Percentiles rank a stretch among this genome's conserved stretches.
Conservation (phyloP, 1,140 invertebrate species). For the Oncopeltus fasciatus region DNA sequence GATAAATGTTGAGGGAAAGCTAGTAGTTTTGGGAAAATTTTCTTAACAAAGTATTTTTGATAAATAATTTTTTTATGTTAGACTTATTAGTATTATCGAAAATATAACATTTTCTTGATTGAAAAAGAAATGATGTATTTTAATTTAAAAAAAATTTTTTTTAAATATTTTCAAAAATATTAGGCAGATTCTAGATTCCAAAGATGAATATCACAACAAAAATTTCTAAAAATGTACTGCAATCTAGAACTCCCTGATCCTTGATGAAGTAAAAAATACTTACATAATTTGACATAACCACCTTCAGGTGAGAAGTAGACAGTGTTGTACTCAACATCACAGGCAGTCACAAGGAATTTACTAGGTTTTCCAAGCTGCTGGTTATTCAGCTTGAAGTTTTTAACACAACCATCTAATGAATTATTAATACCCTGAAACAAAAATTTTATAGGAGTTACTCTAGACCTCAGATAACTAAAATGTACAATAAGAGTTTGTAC, state of each 20-base stretch:
- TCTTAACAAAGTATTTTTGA: no score
- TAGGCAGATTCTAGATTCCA: neutral
- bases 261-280: slow-evolving; percentile 25
- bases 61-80: no score
- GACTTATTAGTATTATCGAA: no score
- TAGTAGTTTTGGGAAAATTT: no score
- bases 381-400: slow-evolving; percentile 59
- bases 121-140: no score
- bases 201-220: neutral
- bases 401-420: slow-evolving; percentile 77
- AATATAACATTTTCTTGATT: no score
- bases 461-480: no score
- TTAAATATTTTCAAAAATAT: neutral
- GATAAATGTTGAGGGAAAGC: no score
- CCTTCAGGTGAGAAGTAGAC: slow-evolving; percentile 69
- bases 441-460: no score
- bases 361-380: slow-evolving; percentile 42
- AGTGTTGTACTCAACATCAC: slow-evolving; percentile 73
- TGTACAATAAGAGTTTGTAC: no score
- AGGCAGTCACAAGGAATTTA: slow-evolving; percentile 50
- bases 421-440: slow-evolving; percentile 35
- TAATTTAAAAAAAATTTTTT: neutral
- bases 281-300: slow-evolving; percentile 49
- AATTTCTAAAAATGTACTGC: neutral
- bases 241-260: neutral